Conservation (phyloP, 2,113 vertebrate species). For the Scytalopus superciliaris region DNA sequence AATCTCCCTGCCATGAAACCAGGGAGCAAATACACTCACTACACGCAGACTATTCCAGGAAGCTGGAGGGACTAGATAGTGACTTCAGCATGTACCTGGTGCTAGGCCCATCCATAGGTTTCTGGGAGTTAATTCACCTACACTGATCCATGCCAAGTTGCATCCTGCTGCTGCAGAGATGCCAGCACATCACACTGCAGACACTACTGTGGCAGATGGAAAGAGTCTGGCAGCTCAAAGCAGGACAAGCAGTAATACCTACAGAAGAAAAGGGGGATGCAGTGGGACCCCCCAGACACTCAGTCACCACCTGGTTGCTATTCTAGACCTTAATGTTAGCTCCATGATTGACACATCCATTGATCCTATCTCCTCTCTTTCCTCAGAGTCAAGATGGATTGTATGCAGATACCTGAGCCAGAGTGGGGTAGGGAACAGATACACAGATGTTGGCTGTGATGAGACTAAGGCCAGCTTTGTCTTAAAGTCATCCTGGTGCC, state of each 20-base stretch:
- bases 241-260: not conserved
- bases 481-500: accelerated
- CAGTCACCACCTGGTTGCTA: not conserved
- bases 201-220: not conserved
- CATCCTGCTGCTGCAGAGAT: not conserved
- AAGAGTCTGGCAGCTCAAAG: not conserved
- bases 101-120: not conserved
- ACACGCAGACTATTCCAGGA: not conserved
- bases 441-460: not conserved
- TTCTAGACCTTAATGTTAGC: not conserved
- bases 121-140: not conserved
- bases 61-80: not conserved
- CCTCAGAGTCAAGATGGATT: not conserved
- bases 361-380: not conserved
- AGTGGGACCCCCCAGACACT: not conserved
- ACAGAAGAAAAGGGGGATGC: not conserved
- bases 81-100: not conserved
- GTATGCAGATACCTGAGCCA: not conserved
- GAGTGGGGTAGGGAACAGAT: not conserved
- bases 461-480: not conserved
- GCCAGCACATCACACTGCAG: not conserved
- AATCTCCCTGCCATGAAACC: not conserved
- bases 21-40: not conserved
- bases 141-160: not conserved
- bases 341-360: not conserved